phyloP scores from a whole-genome alignment of 2,888 invertebrate species.

The Noctuana brunneofusca region DNA sequence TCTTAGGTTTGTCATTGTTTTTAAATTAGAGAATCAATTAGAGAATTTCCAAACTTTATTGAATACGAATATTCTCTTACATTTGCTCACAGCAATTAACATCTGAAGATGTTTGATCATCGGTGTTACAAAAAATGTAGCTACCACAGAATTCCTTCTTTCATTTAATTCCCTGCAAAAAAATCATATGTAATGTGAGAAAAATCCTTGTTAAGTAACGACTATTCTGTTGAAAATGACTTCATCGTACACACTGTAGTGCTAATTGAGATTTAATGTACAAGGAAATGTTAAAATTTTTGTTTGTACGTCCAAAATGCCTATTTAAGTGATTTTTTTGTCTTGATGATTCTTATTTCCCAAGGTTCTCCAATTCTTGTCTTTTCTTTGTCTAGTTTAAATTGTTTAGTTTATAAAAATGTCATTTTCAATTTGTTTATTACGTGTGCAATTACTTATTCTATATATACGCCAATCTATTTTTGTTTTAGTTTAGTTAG shows the following conservation, averaged over 20 bases:
- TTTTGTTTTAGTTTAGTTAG: too few relatives aligned
- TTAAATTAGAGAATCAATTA: too few relatives aligned
- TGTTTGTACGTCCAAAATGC: slow-evolving; percentile 1
- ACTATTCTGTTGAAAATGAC: slow-evolving; percentile 23
- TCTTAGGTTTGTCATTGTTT: too few relatives aligned
- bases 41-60: not conserved
- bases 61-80: too few relatives aligned
- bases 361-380: not conserved
- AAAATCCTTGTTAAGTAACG: slow-evolving; percentile 18
- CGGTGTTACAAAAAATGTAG: not conserved
- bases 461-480: too few relatives aligned
- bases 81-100: not conserved
- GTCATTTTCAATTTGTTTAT: too few relatives aligned
- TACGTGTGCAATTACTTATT: too few relatives aligned
- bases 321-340: not conserved
- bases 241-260: slow-evolving; percentile 14
- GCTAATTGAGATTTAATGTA: slow-evolving; percentile 32
- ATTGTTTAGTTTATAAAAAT: too few relatives aligned
- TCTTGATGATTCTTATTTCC: not conserved
- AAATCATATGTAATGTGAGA: slow-evolving; percentile 16
- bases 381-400: too few relatives aligned
- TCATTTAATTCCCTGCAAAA: slow-evolving; percentile 6
- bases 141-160: not conserved
- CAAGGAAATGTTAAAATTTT: slow-evolving; percentile 12
- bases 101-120: not conserved